phyloP scores from a whole-genome alignment of 1,140 invertebrate species.

The Pogonognathellus flavescens region DNA sequence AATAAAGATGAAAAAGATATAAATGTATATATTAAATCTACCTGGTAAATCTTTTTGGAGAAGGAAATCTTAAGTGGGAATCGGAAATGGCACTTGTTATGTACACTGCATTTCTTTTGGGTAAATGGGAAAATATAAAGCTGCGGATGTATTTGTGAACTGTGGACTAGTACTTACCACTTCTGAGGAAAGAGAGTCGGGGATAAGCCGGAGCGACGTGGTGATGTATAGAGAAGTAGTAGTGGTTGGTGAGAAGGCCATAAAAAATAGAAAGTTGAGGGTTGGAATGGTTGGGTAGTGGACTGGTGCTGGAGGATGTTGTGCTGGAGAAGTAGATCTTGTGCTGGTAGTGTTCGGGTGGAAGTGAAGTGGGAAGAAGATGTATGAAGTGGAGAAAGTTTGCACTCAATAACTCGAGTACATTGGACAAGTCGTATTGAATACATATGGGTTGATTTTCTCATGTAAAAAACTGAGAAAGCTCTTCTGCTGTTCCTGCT shows the following conservation, averaged over 20 bases:
- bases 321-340: too few species aligned
- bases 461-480: neutral
- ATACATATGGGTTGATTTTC: slow-evolving; percentile 59
- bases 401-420: slow-evolving; percentile 60
- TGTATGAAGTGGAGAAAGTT: slow-evolving; percentile 50
- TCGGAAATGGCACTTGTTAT: too few species aligned
- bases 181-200: neutral
- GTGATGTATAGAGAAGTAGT: neutral
- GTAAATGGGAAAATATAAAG: neutral
- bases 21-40: too few species aligned
- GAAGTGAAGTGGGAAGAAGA: slow-evolving; percentile 4
- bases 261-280: slow-evolving; percentile 30
- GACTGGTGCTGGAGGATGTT: too few species aligned
- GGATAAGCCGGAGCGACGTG: neutral
- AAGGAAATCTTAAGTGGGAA: too few species aligned
- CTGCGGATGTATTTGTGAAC: neutral
- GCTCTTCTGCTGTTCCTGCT: neutral
- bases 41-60: too few species aligned
- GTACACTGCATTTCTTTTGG: neutral
- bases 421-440: slow-evolving; percentile 56
- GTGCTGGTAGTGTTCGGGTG: neutral
- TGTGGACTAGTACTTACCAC: neutral
- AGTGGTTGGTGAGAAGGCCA: slow-evolving; percentile 23
- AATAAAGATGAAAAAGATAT: too few species aligned
- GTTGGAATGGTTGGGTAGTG: too few species aligned